Base-by-base conservation (phyloP, 2,113 vertebrate genomes). In the Silurus meridionalis region DNA sequence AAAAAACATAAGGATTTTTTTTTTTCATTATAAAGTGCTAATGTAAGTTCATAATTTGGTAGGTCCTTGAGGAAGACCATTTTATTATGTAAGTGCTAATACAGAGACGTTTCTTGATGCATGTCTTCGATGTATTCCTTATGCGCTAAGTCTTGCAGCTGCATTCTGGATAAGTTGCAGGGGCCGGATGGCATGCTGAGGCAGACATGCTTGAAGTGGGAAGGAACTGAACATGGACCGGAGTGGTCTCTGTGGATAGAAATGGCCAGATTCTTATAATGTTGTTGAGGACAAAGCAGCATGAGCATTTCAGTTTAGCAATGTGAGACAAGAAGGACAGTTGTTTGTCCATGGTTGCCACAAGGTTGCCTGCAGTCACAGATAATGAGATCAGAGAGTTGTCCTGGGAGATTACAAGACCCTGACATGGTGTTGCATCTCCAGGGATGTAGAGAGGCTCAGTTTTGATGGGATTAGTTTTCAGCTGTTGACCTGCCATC, bases 351-450 rank as follows among this genome's bases (percentile, higher is more conserved):
- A 6, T 78, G 74, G 50, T 55, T 55, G 55, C 23, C 52, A 57
- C 6, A 78, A 25, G 74, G 23, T 55, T 78, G 6, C 52, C 74
- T 78, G 74, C 23, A 55, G 74, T 57, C 52, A 55, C 50, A 55
- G 52, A 78, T 78, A 78, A 78, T 78, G 74, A 78, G 52, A 15
- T 78, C 52, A 25, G 74, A 25, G 74, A 25, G 23, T 55, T 77
- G 50, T 77, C 23, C 74, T 25, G 74, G 52, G 10, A 25, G 52
- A 77, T 53, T 77, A 53, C 50, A 77, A 77, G 74, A 25, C 15
- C 50, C 14, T 77, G 52, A 25, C 52, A 25, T 77, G 74, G 11
- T 8, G 74, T 23, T 55, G 74, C 23, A 55, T 55, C 52, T 55
- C 52, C 52, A 55, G 50, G 74, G 74, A 77, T 77, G n/a, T 53